Evolutionary conservation across 2,113 vertebrate species (phyloP).

Genomic region (Nettapus auritus): DNA sequence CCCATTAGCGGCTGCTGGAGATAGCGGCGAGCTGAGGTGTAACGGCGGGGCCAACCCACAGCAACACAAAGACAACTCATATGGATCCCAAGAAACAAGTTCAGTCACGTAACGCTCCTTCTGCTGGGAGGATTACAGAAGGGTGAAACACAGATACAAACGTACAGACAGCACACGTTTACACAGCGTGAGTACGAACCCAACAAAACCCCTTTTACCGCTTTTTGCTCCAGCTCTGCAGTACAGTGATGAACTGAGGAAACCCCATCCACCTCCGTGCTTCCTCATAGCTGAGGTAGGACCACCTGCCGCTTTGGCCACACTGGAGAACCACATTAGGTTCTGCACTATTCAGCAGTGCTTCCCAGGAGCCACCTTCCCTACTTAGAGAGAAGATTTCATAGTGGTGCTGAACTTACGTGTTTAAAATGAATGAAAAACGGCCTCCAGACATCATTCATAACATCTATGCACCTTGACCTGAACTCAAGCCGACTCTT

Average conservation of each 20-base stretch:
- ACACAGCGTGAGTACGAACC: neutral
- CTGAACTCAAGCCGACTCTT: neutral
- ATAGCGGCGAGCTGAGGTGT: neutral
- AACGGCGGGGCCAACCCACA: neutral
- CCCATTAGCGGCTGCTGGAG: neutral
- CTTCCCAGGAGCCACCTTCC: neutral
- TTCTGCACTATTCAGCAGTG: neutral
- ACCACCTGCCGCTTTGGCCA: neutral
- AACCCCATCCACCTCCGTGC: neutral
- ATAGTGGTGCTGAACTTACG: neutral
- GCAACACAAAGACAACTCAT: neutral
- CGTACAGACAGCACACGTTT: neutral
- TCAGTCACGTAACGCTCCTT: neutral
- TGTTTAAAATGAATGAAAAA: neutral
- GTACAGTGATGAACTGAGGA: neutral
- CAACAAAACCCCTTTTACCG: constrained; percentile 60
- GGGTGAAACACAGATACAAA: constrained; percentile 22
- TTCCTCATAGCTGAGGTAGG: neutral
- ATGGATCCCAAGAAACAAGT: neutral
- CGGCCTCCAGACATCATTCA: neutral
- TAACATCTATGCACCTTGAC: neutral
- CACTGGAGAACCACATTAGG: neutral
- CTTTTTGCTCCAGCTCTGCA: neutral
- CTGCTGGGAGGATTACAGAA: neutral
- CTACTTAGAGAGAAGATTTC: neutral